Evolutionary conservation across 2,888 invertebrate genomes (phyloP), one percentile per base, ranked within the genome.

Genomic region (Aporophyla lueneburgensis): DNA sequence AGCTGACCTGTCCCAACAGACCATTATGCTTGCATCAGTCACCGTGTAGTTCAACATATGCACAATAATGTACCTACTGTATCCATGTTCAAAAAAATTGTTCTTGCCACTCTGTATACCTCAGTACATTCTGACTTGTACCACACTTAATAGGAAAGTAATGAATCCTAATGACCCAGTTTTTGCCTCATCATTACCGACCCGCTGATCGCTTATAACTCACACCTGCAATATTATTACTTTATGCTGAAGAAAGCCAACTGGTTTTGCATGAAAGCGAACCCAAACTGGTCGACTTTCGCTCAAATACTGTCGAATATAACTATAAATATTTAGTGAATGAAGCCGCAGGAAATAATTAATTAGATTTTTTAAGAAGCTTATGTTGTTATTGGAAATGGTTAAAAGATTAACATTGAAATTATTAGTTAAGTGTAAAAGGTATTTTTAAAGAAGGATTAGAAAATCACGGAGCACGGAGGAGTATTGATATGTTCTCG

Each of bases 161-260:
- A 54, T 54, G 5, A 59, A 53, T 14, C 19, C 9, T 43, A 68
- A 75, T 67, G 75, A 67, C 62, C 61, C n/a, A 68, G 56, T 68
- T 79, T 27, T 40, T 43, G 2, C 56, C 27, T 40, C 56, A 53
- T 62, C 43, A 80, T 65, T 43, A 66, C 33, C 51, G 24, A 24
- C 10, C 59, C 83, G 80, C 80, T 81, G 53, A 2, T 27, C 53
- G 71, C 76, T 70, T 67, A 74, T 88, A n/a, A 58, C 80, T 89
- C 87, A 63, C 62, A 86, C 80, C 84, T 79, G 81, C 80, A 80
- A 88, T 79, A 86, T 87, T 89, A 90, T 89, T 88, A 89, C 86
- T 86, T 90, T 92, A 93, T 91, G 89, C 90, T 89, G 93, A 95
- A 93, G 95, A 95, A 96, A 96, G 95, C 91, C 91, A 90, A 93